Base-by-base conservation (phyloP, 2,888 invertebrate genomes). In the Macrophya alboannulata region DNA sequence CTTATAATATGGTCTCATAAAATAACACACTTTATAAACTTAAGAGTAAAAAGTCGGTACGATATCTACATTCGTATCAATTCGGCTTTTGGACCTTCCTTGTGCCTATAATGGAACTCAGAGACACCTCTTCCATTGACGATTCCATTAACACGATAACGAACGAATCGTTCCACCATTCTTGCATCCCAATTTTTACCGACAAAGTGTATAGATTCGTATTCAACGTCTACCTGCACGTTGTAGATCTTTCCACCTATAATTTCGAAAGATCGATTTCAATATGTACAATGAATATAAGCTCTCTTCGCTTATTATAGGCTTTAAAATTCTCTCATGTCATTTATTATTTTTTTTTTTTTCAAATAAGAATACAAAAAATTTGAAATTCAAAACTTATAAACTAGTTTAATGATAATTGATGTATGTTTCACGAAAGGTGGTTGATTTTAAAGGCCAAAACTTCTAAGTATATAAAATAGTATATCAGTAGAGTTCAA, bases 91-190 rank as follows among this genome's bases (percentile, higher is more conserved):
- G 21, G 43, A 74, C 96, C 96, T 10, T 93, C 94, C 12, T 92
- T 92, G 90, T 96, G 95, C 74, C 95, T 94, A 92, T 97, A 97
- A 90, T 97, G 95, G 94, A 96, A 97, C 93, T 97, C 97, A 0
- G 96, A 96, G 45, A 97, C 95, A 0, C 97, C 97, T 86, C 95
- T 95, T 0, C 97, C 97, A 0, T 94, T 94, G 0, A 96, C 92
- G 17, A 51, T 82, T 0, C 96, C 96, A 93, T 96, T 96, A 10
- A 96, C 95, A 0, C 92, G 93, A 82, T 94, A 95, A 48, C 90
- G 89, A 72, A 95, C 94, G 91, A 95, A 95, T 79, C 97, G 93
- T 91, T 97, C 97, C 88, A 95, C 95, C 94, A 97, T 95, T 72
- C 95, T 94, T 0, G 96, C 96, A 87, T 96, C 96, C 95, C 96